Base-by-base conservation (phyloP, 2,888 invertebrate species). In the Crioceris asparagi region DNA sequence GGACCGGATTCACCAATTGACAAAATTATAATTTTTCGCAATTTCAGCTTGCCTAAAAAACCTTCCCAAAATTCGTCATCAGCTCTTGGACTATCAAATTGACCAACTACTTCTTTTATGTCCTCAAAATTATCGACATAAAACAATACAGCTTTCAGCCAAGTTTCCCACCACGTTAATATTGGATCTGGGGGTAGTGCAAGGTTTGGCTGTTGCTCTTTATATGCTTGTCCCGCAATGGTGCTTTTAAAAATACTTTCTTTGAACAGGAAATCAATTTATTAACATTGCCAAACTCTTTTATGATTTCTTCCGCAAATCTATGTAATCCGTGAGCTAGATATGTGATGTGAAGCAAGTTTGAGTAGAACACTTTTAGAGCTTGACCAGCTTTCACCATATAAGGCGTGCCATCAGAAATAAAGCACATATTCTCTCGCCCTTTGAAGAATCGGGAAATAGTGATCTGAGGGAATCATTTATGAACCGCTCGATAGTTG, bases 171-270 rank as follows among this genome's bases (percentile, higher is more conserved):
- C n/a, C n/a, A n/a, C n/a, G n/a, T n/a, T n/a, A n/a, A n/a, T n/a
- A n/a, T n/a, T n/a, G n/a, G n/a, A n/a, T n/a, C n/a, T n/a, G n/a
- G n/a, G n/a, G n/a, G n/a, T n/a, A n/a, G n/a, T n/a, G n/a, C n/a
- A n/a, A n/a, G 21, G 38, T 45, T 43, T 2, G 53, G 50, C n/a
- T 49, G 39, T 40, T 42, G 38, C 26, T 61, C 50, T 39, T 50
- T 49, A 45, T 50, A 59, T 35, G 45, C 36, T 40, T 49, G 39
- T 27, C 54, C 43, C 29, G 51, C 26, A 4, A 32, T 30, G 3
- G 54, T 52, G 10, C 52, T 43, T 41, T 59, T 58, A 11, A 47
- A 29, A 44, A 60, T 57, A 19, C 57, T 40, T 36, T 56, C 53
- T 42, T 57, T 53, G 45, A 33, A 21, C 17, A 34, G n/a, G 41